Base-by-base conservation (phyloP, 1,140 invertebrate genomes). In the Caenorhabditis inopinata region DNA sequence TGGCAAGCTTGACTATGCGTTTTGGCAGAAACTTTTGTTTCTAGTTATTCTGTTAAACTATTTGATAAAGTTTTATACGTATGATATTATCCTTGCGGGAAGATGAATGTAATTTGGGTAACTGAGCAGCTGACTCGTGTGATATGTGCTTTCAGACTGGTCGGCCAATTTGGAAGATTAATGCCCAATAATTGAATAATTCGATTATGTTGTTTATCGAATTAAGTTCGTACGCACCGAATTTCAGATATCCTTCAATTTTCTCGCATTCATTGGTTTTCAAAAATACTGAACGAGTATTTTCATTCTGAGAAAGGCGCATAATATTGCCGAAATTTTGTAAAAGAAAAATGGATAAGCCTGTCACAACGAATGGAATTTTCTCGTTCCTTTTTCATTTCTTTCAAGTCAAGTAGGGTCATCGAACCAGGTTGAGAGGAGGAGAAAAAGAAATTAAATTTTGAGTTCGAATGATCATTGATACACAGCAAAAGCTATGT, bases 341-440 rank as follows among this genome's bases (percentile, higher is more conserved):
- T n/a, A n/a, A n/a, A n/a, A n/a, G 51, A 32, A 58, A 58, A 58
- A 16, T 58, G 27, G 18, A 58, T 32, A 14, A 32, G 25, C 35
- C 51, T n/a, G n/a, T 3, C 51, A 29, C 51, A 58, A 11, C 29
- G 7, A 25, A 29, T 68, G 21, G 32, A 68, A 38, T 68, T 38
- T 21, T 38, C 38, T 6, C 14, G 9, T 32, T 32, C 18, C 0
- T 58, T 68, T 68, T 25, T 68, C 58, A 68, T 68, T 68, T 68
- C 58, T 68, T 29, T 68, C 58, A 68, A 68, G 58, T n/a, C n/a
- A 32, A 29, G 49, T 16, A 53, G 58, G 58, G 58, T 68, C 58
- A 68, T 68, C 58, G 58, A 68, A 68, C 58, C 35, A 68, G 58
- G 58, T 68, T 68, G n/a, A 68, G 16, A 6, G 12, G 12, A 11